Percentiles rank a stretch among this genome's conserved stretches.
phyloP scores from a whole-genome alignment of 1,140 invertebrate species.

The Apis florea region DNA sequence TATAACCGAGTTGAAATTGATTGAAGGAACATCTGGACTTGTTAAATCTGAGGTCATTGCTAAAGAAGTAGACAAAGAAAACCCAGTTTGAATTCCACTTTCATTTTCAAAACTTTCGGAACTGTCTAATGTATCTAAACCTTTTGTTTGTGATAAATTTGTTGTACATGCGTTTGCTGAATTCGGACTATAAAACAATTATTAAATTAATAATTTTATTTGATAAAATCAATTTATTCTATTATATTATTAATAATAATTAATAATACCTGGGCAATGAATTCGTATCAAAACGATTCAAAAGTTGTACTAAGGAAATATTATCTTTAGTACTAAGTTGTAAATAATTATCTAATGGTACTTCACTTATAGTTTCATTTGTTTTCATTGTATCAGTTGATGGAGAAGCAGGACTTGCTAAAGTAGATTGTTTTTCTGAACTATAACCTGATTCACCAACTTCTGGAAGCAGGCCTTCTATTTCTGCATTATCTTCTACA shows the following conservation, averaged over 20 bases:
- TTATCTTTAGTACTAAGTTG: not conserved
- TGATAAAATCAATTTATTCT: conserved; percentile 2
- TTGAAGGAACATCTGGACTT: conserved; percentile 64
- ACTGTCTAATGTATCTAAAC: conserved; percentile 44
- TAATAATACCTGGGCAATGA: conserved; percentile 24
- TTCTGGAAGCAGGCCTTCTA: conserved; percentile 74
- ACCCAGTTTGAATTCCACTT: conserved; percentile 33
- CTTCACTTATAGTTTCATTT: not conserved
- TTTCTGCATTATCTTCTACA: conserved; percentile 89
- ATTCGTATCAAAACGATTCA: conserved; percentile 2
- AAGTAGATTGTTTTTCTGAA: conserved; percentile 83
- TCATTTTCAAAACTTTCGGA: conserved; percentile 57
- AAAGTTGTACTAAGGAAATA: not conserved
- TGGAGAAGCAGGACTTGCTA: conserved; percentile 80
- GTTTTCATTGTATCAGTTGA: conserved; percentile 10
- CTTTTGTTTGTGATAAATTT: conserved; percentile 57
- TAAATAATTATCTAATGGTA: not conserved
- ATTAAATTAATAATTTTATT: not conserved
- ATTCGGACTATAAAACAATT: conserved; percentile 53
- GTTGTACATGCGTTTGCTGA: conserved; percentile 61
- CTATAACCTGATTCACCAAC: conserved; percentile 86
- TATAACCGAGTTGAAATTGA: conserved; percentile 62
- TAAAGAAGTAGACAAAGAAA: conserved; percentile 56
- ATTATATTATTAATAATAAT: conserved; percentile 2
- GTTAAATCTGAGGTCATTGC: conserved; percentile 65